Conservation (phyloP, 1,140 invertebrate genomes). For the Metaphire vulgaris region DNA sequence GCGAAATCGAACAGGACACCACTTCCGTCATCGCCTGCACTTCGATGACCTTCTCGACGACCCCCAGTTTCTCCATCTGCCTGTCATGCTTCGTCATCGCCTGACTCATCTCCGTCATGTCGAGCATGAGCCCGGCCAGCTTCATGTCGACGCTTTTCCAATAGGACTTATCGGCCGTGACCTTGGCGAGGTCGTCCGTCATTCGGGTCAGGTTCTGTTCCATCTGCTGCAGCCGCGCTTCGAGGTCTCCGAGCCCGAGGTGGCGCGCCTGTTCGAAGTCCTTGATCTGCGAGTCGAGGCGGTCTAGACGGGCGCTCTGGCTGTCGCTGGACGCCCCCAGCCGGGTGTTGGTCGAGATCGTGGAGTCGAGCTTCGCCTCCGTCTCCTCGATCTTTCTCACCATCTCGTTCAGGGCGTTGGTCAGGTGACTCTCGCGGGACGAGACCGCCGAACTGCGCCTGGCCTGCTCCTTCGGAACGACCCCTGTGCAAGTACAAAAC, state of each 20-base stretch:
- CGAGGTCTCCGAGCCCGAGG: not conserved
- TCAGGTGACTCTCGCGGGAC: no score
- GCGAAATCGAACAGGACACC: not conserved
- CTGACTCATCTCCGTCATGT: not conserved
- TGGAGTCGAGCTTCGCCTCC: not conserved
- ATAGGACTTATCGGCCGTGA: not conserved
- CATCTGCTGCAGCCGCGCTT: not conserved
- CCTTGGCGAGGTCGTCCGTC: not conserved
- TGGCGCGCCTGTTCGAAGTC: not conserved
- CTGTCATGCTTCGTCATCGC: not conserved
- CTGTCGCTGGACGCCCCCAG: not conserved
- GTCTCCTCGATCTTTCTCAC: slow-evolving; percentile 11
- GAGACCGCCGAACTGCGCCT: no score
- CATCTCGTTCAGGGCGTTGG: slow-evolving; percentile 13
- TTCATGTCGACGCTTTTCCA: not conserved
- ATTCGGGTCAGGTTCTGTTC: not conserved
- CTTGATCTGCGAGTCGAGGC: not conserved
- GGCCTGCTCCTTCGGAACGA: not conserved
- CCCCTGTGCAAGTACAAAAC: no score
- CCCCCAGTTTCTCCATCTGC: not conserved
- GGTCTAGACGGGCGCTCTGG: not conserved
- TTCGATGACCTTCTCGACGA: not conserved
- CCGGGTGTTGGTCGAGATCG: not conserved
- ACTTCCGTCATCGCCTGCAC: not conserved
- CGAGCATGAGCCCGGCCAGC: not conserved